Base-by-base conservation (phyloP, 2,888 invertebrate species). In the Cerastis leucographa region DNA sequence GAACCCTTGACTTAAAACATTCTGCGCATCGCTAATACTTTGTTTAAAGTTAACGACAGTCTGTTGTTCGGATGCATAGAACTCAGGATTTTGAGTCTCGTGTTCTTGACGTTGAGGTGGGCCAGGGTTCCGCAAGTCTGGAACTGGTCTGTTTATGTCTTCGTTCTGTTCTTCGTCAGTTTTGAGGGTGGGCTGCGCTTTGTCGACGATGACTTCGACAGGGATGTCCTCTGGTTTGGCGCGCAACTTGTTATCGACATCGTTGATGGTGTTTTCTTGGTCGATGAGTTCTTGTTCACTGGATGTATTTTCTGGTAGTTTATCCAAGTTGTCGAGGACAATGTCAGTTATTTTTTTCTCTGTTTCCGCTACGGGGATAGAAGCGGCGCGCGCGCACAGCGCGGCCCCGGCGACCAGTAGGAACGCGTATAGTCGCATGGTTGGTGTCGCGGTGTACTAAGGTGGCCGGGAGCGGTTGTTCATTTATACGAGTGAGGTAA, bases 401-500 rank as follows among this genome's bases (percentile, higher is more conserved):
- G 90, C 94, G 91, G 91, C 89, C 77, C 92, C 87, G 74, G 93
- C 90, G 84, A 96, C 81, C 71, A 94, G 81, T 67, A 95, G 83
- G 79, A 89, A 90, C 92, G 92, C 94, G 94, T 94, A 90, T 87
- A 92, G 89, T 90, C 94, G 93, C 97, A 97, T 97, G 93, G 91
- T 88, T 87, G 88, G 85, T 73, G 44, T 87, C 91, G 90, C 91
- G 91, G 88, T 86, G 89, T 88, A 94, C 95, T 94, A 89, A 83
- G 86, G 89, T 88, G 89, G 89, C 83, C 90, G 85, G 88, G 89
- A 85, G 90, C 89, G 90, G 87, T 76, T 86, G 86, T 78, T 84
- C 93, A 91, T 96, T 95, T 96, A 96, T 96, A 96, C 92, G 89
- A 82, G 81, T 83, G 84, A 89, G 80, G 86, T 96, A 96, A 96